Evolutionary conservation across 2,888 invertebrate species (phyloP).

Genomic region (Synanthedon vespiformis): DNA sequence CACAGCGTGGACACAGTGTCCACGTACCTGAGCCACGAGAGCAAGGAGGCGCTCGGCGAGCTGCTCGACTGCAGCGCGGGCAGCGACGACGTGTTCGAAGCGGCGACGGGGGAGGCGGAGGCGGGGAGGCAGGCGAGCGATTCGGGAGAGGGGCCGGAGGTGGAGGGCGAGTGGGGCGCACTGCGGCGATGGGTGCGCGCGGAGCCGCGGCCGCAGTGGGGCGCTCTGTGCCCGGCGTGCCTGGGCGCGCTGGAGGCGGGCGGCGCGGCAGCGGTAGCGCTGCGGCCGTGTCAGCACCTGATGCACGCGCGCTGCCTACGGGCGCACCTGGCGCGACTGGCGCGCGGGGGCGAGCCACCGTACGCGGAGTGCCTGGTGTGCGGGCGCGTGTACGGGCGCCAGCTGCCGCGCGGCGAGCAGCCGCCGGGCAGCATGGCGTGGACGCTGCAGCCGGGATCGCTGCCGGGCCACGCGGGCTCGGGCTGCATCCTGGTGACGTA

Average conservation of each 20-base stretch:
- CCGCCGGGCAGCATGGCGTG: constrained; percentile 79
- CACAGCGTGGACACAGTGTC: constrained; percentile 91
- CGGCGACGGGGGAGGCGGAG: constrained; percentile 13
- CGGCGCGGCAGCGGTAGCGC: constrained; percentile 69
- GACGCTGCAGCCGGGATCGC: constrained; percentile 34
- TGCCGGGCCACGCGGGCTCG: constrained; percentile 83
- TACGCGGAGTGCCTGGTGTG: constrained; percentile 90
- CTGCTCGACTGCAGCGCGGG: constrained; percentile 78
- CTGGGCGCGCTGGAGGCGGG: constrained; percentile 74
- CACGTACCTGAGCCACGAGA: constrained; percentile 88
- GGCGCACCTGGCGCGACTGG: constrained; percentile 66
- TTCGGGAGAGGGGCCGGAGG: constrained; percentile 11
- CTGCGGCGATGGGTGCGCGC: constrained; percentile 75
- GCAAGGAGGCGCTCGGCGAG: constrained; percentile 78
- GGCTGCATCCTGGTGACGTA: constrained; percentile 87
- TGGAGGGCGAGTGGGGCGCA: constrained; percentile 7
- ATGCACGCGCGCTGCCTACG: constrained; percentile 85
- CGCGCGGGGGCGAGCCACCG: constrained; percentile 57
- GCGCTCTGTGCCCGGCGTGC: constrained; percentile 79
- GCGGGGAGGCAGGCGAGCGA: not conserved
- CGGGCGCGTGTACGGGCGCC: constrained; percentile 84
- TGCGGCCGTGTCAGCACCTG: constrained; percentile 82
- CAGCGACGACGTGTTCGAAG: constrained; percentile 78
- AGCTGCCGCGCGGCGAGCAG: constrained; percentile 78
- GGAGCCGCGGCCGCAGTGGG: constrained; percentile 74